phyloP scores from a whole-genome alignment of 2,113 vertebrate genomes.

The Parus major region DNA sequence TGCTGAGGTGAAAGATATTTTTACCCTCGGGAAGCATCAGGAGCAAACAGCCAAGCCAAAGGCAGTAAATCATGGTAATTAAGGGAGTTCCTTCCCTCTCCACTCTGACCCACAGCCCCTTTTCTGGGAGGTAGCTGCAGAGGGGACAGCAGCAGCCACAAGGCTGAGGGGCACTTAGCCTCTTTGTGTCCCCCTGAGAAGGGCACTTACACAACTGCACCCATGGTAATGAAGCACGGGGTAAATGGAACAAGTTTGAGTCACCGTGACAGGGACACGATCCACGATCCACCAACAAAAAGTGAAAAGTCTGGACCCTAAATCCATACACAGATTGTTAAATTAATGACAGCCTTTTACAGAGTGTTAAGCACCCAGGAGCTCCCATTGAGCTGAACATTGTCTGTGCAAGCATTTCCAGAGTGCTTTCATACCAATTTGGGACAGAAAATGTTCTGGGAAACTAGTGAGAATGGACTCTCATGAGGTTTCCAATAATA shows the following conservation, averaged over 20 bases:
- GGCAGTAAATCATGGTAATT: conserved; percentile 23
- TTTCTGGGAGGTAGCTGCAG: neutral
- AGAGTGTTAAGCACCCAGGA: conserved; percentile 14
- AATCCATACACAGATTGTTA: neutral
- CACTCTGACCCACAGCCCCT: neutral
- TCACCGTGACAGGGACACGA: neutral
- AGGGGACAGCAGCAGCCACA: neutral
- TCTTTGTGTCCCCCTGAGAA: neutral
- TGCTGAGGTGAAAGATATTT: conserved; percentile 38
- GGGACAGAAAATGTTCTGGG: conserved; percentile 51
- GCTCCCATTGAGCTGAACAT: neutral
- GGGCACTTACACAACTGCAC: neutral
- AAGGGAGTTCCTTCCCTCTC: neutral
- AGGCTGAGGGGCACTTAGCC: neutral
- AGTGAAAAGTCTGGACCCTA: neutral
- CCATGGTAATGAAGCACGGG: neutral
- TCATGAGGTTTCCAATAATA: conserved; percentile 62
- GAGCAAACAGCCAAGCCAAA: neutral
- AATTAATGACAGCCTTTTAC: conserved; percentile 25
- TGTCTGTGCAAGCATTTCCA: conserved; percentile 34
- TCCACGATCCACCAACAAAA: neutral
- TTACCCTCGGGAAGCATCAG: neutral
- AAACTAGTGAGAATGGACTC: conserved; percentile 50
- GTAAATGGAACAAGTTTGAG: neutral
- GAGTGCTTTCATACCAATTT: neutral